Conservation (phyloP, 2,797 vertebrate species). For the Neosilurus hyrtlii region DNA sequence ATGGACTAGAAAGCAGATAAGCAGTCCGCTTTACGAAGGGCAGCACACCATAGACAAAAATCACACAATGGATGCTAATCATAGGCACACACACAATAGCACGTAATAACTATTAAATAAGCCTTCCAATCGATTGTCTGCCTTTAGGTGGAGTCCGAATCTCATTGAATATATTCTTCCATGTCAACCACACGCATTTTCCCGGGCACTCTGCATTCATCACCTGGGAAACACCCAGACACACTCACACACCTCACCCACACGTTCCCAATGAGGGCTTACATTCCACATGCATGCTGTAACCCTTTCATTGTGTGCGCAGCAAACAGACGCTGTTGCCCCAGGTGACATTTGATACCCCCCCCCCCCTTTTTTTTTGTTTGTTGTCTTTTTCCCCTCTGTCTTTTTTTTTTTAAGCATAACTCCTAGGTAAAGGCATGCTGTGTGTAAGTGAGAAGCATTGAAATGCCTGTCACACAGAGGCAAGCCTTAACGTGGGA, state of each 20-base stretch:
- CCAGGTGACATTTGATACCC: conserved; percentile 25
- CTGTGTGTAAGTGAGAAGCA: not conserved
- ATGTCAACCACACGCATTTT: conserved; percentile 4
- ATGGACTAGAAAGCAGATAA: not conserved
- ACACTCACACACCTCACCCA: conserved; percentile 20
- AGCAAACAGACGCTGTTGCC: conserved; percentile 25
- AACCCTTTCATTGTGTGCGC: conserved; percentile 28
- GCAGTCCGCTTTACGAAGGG: not conserved
- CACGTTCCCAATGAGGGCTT: conserved; percentile 1
- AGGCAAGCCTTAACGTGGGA: conserved; percentile 32
- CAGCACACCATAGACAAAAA: not conserved
- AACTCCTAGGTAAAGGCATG: conserved; percentile 19
- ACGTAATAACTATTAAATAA: not conserved
- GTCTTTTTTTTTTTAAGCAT: not conserved
- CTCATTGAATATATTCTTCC: not conserved
- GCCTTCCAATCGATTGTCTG: not conserved
- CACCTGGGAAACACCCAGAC: conserved; percentile 28
- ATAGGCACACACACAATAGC: not conserved
- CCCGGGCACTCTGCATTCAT: conserved; percentile 11
- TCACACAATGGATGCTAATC: not conserved
- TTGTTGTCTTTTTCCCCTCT: not conserved
- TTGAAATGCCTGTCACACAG: conserved; percentile 38
- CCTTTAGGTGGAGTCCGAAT: conserved; percentile 14
- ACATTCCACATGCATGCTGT: conserved; percentile 29
- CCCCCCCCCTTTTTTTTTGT: not conserved